Evolutionary conservation across 1,140 invertebrate species (phyloP).

Genomic region (Diabrotica undecimpunctata): DNA sequence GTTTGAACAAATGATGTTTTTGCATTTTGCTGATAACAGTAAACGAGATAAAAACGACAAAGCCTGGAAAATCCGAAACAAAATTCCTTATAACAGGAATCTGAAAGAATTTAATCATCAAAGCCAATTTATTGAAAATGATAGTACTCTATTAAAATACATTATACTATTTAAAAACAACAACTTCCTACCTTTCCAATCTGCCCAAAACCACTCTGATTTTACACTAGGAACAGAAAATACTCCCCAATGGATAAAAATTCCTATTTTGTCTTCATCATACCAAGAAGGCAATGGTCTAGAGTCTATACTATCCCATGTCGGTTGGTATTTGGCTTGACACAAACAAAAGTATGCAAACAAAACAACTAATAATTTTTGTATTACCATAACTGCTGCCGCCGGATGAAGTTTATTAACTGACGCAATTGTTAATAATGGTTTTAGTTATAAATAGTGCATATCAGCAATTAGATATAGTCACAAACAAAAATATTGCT

Average conservation of each 20-base stretch:
- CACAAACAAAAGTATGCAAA: too few relatives aligned
- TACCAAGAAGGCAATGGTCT: slow-evolving; percentile 84
- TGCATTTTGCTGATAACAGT: too few relatives aligned
- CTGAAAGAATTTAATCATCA: not conserved
- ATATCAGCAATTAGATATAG: too few relatives aligned
- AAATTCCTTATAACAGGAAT: not conserved
- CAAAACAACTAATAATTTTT: too few relatives aligned
- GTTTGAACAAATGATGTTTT: too few relatives aligned
- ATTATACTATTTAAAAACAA: not conserved
- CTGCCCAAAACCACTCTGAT: slow-evolving; percentile 85
- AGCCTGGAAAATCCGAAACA: too few relatives aligned
- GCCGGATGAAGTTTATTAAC: too few relatives aligned
- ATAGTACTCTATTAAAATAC: not conserved
- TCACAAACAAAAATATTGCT: too few relatives aligned
- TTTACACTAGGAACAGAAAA: slow-evolving; percentile 83
- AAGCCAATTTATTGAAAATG: not conserved
- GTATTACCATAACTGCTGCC: too few relatives aligned
- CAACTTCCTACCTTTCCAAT: slow-evolving; percentile 62
- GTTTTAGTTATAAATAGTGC: too few relatives aligned
- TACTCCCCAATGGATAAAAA: slow-evolving; percentile 92
- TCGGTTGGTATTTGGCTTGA: slow-evolving; percentile 54
- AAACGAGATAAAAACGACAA: too few relatives aligned
- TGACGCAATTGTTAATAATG: too few relatives aligned
- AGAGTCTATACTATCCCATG: slow-evolving; percentile 80
- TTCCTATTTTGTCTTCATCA: slow-evolving; percentile 85